phyloP scores from a whole-genome alignment of 2,888 invertebrate species.

The Charanyca ferruginea region DNA sequence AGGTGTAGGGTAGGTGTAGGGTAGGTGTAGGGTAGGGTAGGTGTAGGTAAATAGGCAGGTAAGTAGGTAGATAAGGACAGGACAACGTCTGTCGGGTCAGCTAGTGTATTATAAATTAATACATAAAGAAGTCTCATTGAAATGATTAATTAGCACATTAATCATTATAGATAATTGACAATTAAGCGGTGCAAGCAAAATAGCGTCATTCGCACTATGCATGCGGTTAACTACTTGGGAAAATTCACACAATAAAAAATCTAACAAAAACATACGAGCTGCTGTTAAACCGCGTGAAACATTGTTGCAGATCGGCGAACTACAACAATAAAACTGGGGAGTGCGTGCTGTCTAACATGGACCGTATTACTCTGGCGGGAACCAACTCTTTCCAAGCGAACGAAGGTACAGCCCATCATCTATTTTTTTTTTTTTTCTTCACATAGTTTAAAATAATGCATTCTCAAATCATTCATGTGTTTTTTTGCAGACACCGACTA shows the following conservation, averaged over 20 bases:
- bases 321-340: constrained; percentile 96
- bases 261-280: constrained; percentile 74
- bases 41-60: too few relatives aligned
- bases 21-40: too few relatives aligned
- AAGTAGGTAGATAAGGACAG: too few relatives aligned
- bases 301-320: constrained; percentile 96
- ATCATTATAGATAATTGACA: constrained; percentile 63
- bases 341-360: constrained; percentile 97
- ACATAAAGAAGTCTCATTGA: constrained; percentile 36
- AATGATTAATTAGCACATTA: constrained; percentile 56
- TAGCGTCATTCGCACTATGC: constrained; percentile 61
- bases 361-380: constrained; percentile 96
- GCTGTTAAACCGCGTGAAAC: constrained; percentile 79
- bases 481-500: constrained; percentile 92
- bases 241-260: constrained; percentile 84
- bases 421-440: constrained; percentile 44
- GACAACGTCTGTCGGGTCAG: too few relatives aligned
- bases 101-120: constrained; percentile 47
- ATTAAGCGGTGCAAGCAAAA: constrained; percentile 70
- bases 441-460: constrained; percentile 30
- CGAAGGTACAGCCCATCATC: constrained; percentile 85
- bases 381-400: constrained; percentile 94
- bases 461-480: constrained; percentile 25
- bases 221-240: constrained; percentile 79
- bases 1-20: too few relatives aligned